Conservation (phyloP, 92 coral and sea anemone genomes). For the Siderastrea siderea region DNA sequence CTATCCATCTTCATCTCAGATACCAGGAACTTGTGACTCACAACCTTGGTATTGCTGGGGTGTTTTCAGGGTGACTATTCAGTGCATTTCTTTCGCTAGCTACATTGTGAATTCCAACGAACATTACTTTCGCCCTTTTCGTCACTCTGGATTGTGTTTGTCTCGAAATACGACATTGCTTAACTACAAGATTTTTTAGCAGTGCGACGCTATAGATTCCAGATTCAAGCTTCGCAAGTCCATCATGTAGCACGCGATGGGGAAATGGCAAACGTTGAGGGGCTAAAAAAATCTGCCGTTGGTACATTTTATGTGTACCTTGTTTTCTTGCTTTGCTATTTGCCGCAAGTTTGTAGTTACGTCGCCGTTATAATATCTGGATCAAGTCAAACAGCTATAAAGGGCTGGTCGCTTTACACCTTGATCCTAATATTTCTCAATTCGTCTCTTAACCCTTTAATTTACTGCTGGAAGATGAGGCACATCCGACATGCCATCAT, state of each 20-base stretch:
- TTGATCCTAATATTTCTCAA: neutral
- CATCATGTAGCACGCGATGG: neutral
- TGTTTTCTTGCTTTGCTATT: conserved; percentile 8
- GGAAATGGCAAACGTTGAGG: neutral
- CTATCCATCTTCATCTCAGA: neutral
- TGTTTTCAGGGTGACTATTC: neutral
- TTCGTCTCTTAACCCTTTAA: neutral
- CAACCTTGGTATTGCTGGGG: neutral
- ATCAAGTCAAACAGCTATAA: too few species aligned
- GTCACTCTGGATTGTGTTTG: neutral
- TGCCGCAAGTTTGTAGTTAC: neutral
- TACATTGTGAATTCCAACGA: neutral
- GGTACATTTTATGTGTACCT: neutral
- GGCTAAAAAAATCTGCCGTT: neutral
- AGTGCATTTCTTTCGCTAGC: neutral
- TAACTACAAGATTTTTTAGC: neutral
- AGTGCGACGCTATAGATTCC: neutral
- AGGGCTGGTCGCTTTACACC: too few species aligned
- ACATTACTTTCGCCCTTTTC: too few species aligned
- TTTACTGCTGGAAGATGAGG: conserved; percentile 21
- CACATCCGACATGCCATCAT: conserved; percentile 3
- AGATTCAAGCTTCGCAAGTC: neutral
- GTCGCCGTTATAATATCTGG: too few species aligned
- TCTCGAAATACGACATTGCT: neutral
- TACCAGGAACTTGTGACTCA: neutral